phyloP scores from a whole-genome alignment of 2,797 vertebrate genomes.

The Neosalanx taihuensis region DNA sequence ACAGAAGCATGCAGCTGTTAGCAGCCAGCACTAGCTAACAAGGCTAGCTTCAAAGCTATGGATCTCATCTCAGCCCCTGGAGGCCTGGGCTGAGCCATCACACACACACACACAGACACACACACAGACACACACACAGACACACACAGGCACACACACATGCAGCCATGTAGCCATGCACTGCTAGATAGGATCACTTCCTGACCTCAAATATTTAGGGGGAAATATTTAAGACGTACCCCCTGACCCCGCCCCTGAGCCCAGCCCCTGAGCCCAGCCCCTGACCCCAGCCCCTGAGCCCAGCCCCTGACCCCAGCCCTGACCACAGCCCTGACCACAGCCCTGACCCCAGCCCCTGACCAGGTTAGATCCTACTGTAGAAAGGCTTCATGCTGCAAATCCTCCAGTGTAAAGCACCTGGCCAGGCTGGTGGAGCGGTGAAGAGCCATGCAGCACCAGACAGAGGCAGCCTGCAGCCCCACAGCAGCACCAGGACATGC shows the following conservation, averaged over 20 bases:
- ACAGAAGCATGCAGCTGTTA: constrained; percentile 45
- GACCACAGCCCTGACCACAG: neutral
- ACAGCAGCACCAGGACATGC: constrained; percentile 39
- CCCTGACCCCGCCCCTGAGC: no score
- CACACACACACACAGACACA: neutral
- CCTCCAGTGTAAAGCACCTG: no score
- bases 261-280: no score
- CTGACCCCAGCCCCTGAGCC: no score
- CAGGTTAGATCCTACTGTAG: constrained; percentile 15
- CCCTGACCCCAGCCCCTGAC: no score
- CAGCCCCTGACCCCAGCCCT: no score
- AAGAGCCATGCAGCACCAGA: no score
- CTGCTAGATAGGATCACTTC: neutral
- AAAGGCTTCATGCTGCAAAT: constrained; percentile 21
- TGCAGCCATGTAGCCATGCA: neutral
- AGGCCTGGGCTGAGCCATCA: constrained; percentile 34
- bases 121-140: no score
- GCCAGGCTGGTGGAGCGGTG: no score
- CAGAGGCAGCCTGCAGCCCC: no score
- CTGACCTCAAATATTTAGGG: neutral
- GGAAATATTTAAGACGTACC: neutral
- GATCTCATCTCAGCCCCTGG: constrained; percentile 27
- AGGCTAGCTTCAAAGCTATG: constrained; percentile 40
- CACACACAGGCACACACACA: no score
- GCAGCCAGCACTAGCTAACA: constrained; percentile 33